A percentile compares a stretch with the other conserved stretches of the same genome.
Conservation (phyloP, 2,797 vertebrate species). For the Acanthornis magna region DNA sequence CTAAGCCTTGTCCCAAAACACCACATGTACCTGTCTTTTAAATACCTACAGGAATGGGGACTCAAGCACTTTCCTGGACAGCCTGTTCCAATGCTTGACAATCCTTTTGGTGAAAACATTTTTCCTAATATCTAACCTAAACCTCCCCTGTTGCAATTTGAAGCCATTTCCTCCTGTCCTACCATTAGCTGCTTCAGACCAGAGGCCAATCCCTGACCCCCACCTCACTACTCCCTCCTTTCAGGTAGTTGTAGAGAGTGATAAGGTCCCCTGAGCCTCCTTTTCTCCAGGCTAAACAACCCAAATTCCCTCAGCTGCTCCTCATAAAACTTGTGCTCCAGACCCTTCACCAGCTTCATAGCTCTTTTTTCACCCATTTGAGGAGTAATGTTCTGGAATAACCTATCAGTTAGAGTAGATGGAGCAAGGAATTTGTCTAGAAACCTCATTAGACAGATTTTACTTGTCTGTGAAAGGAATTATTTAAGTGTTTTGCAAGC, state of each 20-base stretch:
- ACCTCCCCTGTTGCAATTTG: not conserved
- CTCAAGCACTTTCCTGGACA: not conserved
- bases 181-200: accelerated
- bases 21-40: not conserved
- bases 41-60: not conserved
- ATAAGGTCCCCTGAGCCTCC: not conserved
- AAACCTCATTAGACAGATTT: not conserved
- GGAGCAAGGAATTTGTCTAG: not conserved
- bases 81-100: not conserved
- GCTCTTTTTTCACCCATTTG: not conserved
- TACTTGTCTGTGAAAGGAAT: not conserved
- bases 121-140: not conserved
- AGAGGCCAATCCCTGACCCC: accelerated
- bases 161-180: not conserved
- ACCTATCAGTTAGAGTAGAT: not conserved
- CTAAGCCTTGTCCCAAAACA: not conserved
- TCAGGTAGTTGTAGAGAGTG: not conserved
- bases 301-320: not conserved
- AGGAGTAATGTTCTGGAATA: not conserved
- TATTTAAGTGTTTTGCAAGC: not conserved
- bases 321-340: not conserved
- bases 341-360: not conserved
- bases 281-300: not conserved
- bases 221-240: not conserved
- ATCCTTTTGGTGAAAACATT: not conserved